phyloP scores from a whole-genome alignment of 2,888 invertebrate species.

The Ctena decussata region DNA sequence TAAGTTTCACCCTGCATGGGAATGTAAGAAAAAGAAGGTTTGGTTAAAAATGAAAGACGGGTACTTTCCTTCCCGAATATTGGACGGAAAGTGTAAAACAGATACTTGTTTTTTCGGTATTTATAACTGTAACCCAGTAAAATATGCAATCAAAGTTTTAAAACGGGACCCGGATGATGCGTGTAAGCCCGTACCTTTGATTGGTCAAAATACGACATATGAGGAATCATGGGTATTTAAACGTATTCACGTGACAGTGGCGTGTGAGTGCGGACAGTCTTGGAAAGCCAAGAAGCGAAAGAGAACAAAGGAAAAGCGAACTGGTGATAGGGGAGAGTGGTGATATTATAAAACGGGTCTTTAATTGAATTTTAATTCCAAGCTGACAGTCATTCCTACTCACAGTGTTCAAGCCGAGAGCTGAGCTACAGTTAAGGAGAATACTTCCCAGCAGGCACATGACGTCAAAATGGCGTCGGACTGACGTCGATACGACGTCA shows the following conservation, averaged over 20 bases:
- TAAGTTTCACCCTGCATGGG: conserved; percentile 77
- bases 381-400: not conserved
- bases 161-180: conserved; percentile 77
- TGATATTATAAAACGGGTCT: conserved; percentile 9
- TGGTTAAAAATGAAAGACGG: conserved; percentile 75
- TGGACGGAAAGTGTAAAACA: conserved; percentile 76
- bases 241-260: conserved; percentile 75
- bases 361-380: not conserved
- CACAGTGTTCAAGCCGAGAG: not conserved
- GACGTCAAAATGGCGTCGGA: too few relatives aligned
- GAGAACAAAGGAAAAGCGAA: not conserved
- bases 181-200: conserved; percentile 81
- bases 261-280: conserved; percentile 76
- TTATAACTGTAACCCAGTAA: conserved; percentile 80
- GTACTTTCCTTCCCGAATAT: conserved; percentile 78
- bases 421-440: too few relatives aligned
- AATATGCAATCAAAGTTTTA: conserved; percentile 80
- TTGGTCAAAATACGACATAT: conserved; percentile 75
- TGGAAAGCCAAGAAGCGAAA: conserved; percentile 39
- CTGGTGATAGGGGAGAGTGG: not conserved
- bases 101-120: conserved; percentile 81
- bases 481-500: too few relatives aligned
- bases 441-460: too few relatives aligned
- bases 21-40: conserved; percentile 74
- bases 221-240: conserved; percentile 81